phyloP scores from a whole-genome alignment of 2,888 invertebrate genomes.

The Bhutanitis thaidina region DNA sequence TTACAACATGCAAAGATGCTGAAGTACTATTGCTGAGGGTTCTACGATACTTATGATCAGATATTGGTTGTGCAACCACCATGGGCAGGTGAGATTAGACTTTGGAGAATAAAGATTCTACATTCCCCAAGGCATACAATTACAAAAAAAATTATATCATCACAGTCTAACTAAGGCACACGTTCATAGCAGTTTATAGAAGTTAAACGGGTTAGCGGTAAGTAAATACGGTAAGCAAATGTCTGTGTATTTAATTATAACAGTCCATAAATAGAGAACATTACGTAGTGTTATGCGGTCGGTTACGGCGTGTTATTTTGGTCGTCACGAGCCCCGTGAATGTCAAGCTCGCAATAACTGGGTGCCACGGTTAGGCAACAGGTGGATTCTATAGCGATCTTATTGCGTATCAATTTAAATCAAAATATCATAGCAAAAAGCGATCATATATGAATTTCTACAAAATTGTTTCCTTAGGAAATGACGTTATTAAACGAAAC shows the following conservation, averaged over 20 bases:
- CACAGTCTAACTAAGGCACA: not conserved
- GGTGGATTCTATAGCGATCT: slow-evolving; percentile 56
- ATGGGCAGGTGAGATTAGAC: too few species aligned
- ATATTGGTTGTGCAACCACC: too few species aligned
- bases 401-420: slow-evolving; percentile 15
- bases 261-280: slow-evolving; percentile 69
- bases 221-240: slow-evolving; percentile 64
- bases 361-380: slow-evolving; percentile 62
- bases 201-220: slow-evolving; percentile 49
- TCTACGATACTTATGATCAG: too few species aligned
- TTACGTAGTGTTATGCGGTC: slow-evolving; percentile 72
- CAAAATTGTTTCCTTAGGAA: too few species aligned
- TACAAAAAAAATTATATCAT: too few species aligned
- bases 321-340: slow-evolving; percentile 72
- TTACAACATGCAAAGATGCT: too few species aligned
- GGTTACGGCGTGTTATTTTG: slow-evolving; percentile 73
- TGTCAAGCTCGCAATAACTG: slow-evolving; percentile 74
- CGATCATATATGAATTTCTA: too few species aligned
- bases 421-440: too few species aligned
- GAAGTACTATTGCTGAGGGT: too few species aligned
- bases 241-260: slow-evolving; percentile 71
- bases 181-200: slow-evolving; percentile 14
- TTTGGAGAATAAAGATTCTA: too few species aligned
- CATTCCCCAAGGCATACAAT: too few species aligned
- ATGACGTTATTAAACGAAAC: too few species aligned